A percentile compares a stretch with the other conserved stretches of the same genome.
Evolutionary conservation across 2,113 vertebrate genomes (phyloP).

Genomic region (Spheniscus mendiculus): DNA sequence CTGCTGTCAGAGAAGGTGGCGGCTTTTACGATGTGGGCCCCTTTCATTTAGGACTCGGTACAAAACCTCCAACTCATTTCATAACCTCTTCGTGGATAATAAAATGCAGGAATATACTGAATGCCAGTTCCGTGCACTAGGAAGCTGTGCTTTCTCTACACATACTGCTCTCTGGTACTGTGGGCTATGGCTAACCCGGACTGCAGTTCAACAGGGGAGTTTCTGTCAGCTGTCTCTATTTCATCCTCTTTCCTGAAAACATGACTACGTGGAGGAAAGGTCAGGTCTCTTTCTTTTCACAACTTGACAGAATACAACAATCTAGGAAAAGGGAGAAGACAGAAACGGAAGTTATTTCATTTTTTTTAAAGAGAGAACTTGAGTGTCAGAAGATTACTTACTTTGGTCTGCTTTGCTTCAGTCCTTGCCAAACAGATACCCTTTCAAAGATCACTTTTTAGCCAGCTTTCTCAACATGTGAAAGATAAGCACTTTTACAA

Average conservation of each 20-base stretch:
- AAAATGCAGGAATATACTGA: neutral
- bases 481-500: neutral
- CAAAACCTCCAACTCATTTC: neutral
- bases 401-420: neutral
- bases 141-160: too few relatives aligned
- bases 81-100: too few relatives aligned
- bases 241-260: neutral
- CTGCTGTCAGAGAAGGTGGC: too few relatives aligned
- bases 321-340: neutral
- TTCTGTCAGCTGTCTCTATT: neutral
- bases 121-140: accelerated
- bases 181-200: neutral
- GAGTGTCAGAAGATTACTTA: neutral
- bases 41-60: neutral
- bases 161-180: neutral
- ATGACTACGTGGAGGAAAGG: neutral
- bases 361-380: neutral
- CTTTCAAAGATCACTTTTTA: neutral
- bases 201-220: too few relatives aligned
- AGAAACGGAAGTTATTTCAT: neutral
- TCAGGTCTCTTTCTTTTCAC: neutral
- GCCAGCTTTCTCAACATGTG: neutral
- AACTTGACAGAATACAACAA: neutral
- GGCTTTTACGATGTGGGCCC: neutral
- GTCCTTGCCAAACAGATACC: neutral